Evolutionary conservation across 2,888 invertebrate genomes (phyloP).

Genomic region (Vanessa cardui): DNA sequence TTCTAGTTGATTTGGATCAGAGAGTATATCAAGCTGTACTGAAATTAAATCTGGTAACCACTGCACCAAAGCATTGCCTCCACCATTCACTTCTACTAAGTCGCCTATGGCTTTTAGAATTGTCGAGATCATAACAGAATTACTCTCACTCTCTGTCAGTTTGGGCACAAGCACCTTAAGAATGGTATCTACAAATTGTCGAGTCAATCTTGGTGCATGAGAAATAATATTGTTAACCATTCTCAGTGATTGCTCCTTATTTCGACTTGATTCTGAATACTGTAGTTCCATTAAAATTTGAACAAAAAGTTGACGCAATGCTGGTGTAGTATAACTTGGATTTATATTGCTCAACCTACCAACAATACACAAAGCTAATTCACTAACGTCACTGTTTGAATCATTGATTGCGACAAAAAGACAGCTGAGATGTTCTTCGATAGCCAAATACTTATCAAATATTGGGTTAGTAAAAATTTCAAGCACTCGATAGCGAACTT

Average conservation of each 20-base stretch:
- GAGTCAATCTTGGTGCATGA: conserved; percentile 95
- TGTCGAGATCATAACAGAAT: conserved; percentile 95
- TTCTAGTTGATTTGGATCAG: conserved; percentile 96
- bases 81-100: conserved; percentile 94
- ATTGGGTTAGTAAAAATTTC: conserved; percentile 93
- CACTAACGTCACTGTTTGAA: conserved; percentile 97
- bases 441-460: conserved; percentile 97
- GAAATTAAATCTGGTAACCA: conserved; percentile 95
- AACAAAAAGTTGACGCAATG: conserved; percentile 94
- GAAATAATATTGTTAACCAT: conserved; percentile 97
- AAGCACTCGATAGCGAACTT: conserved; percentile 95
- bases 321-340: conserved; percentile 99
- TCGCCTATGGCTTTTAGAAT: conserved; percentile 97
- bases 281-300: conserved; percentile 96
- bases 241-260: conserved; percentile 97
- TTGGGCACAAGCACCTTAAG: conserved; percentile 95
- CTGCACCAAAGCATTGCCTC: conserved; percentile 92
- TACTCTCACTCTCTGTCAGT: conserved; percentile 92
- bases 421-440: conserved; percentile 96
- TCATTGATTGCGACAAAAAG: conserved; percentile 98
- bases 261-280: conserved; percentile 96
- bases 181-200: conserved; percentile 98
- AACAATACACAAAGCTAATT: conserved; percentile 95
- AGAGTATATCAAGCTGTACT: conserved; percentile 95
- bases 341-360: conserved; percentile 96